Conservation (phyloP, 2,113 vertebrate species). For the Lagopus leucura region DNA sequence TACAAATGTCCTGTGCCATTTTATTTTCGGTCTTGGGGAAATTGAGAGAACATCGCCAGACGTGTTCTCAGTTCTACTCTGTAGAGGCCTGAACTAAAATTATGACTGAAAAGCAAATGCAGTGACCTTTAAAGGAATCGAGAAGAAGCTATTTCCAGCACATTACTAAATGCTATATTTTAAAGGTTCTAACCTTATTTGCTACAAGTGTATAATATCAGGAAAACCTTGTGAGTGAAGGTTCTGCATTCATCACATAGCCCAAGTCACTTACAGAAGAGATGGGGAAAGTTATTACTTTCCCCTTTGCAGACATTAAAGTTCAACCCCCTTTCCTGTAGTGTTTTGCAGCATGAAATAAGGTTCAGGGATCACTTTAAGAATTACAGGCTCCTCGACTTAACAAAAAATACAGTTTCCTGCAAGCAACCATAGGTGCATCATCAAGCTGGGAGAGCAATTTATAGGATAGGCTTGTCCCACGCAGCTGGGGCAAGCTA, state of each 20-base stretch:
- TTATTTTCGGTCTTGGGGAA: constrained; percentile 62
- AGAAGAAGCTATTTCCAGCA: constrained; percentile 80
- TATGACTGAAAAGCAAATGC: constrained; percentile 78
- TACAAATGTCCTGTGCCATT: constrained; percentile 47
- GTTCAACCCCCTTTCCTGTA: constrained; percentile 76
- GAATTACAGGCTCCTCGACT: constrained; percentile 72
- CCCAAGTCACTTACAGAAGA: constrained; percentile 72
- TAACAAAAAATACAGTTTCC: constrained; percentile 72
- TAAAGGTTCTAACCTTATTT: constrained; percentile 89
- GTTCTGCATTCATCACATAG: constrained; percentile 75
- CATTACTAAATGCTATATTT: constrained; percentile 85
- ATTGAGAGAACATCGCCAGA: constrained; percentile 62
- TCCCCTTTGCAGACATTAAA: constrained; percentile 76
- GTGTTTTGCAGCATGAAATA: constrained; percentile 77
- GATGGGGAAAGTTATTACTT: constrained; percentile 81
- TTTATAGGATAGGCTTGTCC: constrained; percentile 15
- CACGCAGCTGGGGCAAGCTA: not conserved
- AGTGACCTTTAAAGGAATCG: constrained; percentile 84
- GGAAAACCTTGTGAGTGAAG: constrained; percentile 77
- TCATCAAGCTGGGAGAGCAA: constrained; percentile 23
- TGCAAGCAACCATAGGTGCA: constrained; percentile 49
- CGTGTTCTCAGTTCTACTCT: constrained; percentile 60
- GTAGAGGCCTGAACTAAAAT: constrained; percentile 72
- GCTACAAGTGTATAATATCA: constrained; percentile 82
- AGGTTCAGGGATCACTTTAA: constrained; percentile 75